Evolutionary conservation across 2,797 vertebrate genomes (phyloP).

Genomic region (Apogon hyalosoma): DNA sequence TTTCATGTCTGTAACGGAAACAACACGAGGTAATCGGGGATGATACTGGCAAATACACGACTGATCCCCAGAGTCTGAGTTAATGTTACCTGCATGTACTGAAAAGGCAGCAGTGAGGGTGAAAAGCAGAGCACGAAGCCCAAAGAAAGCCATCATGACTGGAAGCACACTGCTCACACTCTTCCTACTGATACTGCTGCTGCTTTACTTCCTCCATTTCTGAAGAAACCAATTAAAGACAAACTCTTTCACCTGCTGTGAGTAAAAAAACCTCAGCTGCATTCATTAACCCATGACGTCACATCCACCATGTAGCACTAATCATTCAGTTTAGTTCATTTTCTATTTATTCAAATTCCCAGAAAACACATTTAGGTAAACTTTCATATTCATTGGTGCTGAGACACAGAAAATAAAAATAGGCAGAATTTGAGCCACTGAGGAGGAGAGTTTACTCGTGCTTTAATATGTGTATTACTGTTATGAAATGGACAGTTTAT

Average conservation of each 20-base stretch:
- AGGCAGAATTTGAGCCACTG: too few relatives aligned
- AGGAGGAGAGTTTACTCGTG: too few relatives aligned
- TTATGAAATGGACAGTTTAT: too few relatives aligned
- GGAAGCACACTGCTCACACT: accelerated
- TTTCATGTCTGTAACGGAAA: slow-evolving; percentile 59
- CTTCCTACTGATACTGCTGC: neutral
- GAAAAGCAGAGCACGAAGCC: slow-evolving; percentile 26
- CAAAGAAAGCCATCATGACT: slow-evolving; percentile 66
- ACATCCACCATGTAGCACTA: too few relatives aligned
- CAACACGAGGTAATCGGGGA: neutral
- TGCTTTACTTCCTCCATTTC: slow-evolving; percentile 43
- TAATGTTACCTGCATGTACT: slow-evolving; percentile 68
- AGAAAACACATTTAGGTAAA: too few relatives aligned
- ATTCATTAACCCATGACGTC: neutral
- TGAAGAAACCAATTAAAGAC: slow-evolving; percentile 31
- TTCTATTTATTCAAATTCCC: too few relatives aligned
- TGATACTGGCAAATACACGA: too few relatives aligned
- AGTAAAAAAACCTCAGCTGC: slow-evolving; percentile 30
- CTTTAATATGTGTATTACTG: too few relatives aligned
- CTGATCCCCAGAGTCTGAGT: neutral
- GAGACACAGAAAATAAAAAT: too few relatives aligned
- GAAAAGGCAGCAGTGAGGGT: slow-evolving; percentile 25
- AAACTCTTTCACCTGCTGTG: slow-evolving; percentile 65
- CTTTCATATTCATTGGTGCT: too few relatives aligned
- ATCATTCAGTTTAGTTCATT: too few relatives aligned